These are phyloP conservation scores for Azorinus chamasolen DNA, from an alignment of 2,888 invertebrate genomes.

Conservation along the genomic window DNA sequence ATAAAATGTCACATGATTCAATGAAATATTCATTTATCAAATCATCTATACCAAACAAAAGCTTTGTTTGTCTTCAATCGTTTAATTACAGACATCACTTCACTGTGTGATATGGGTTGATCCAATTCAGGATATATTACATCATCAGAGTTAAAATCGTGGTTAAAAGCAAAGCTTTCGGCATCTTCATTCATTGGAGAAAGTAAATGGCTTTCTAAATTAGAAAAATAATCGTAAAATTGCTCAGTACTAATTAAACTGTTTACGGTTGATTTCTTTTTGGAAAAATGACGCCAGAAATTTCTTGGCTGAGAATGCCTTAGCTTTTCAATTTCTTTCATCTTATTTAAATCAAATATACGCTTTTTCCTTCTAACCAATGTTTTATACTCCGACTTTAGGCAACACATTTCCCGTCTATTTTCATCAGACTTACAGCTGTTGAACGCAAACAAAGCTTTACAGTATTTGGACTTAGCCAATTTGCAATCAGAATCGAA, in stretches of 20 bases:
- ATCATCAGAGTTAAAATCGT: too few relatives aligned
- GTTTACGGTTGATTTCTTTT: conserved; percentile 2
- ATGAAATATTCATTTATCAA: conserved; percentile 29
- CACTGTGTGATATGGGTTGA: not conserved
- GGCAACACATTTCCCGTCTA: conserved; percentile 6
- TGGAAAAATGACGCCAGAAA: conserved; percentile 16
- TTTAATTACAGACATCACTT: not conserved
- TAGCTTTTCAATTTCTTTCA: conserved; percentile 12
- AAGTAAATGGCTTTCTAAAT: not conserved
- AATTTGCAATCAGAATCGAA: too few relatives aligned
- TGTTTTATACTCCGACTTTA: conserved; percentile 10
- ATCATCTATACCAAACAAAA: conserved; percentile 6
- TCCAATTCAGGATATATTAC: not conserved
- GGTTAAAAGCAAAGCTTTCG: too few relatives aligned
- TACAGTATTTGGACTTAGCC: too few relatives aligned
- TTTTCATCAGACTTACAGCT: not conserved
- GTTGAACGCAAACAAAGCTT: conserved; percentile 1
- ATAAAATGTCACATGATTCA: conserved; percentile 16
- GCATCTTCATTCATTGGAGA: too few relatives aligned
- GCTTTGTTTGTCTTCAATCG: conserved; percentile 6
- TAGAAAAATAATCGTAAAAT: conserved; percentile 12
- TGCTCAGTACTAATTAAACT: not conserved
- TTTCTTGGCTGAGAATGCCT: not conserved
- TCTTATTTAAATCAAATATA: conserved; percentile 1
- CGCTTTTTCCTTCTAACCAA: conserved; percentile 9